Evolutionary conservation across 2,888 invertebrate species (phyloP).

Genomic region (Aplocera efformata): DNA sequence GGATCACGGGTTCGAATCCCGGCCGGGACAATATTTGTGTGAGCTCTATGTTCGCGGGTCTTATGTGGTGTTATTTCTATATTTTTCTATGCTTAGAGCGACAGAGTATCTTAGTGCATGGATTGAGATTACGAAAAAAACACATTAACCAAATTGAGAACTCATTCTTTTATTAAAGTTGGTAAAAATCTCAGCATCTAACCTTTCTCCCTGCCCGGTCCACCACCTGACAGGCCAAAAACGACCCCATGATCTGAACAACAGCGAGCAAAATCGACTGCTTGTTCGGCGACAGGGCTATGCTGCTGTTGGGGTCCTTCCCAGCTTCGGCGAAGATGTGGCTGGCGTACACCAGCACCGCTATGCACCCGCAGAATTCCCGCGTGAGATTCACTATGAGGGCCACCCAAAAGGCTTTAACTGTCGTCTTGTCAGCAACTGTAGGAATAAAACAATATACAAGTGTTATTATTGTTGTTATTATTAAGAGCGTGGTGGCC

Average conservation of each 20-base stretch:
- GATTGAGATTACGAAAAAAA: too few species aligned
- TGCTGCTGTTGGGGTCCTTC: constrained; percentile 46
- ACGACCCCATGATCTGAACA: constrained; percentile 68
- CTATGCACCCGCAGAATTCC: constrained; percentile 74
- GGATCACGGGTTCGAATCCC: too few species aligned
- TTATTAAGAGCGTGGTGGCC: too few species aligned
- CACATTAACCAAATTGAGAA: too few species aligned
- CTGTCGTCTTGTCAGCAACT: constrained; percentile 62
- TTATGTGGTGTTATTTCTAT: too few species aligned
- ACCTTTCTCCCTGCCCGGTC: constrained; percentile 70
- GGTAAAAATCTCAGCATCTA: too few species aligned
- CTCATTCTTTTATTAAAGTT: too few species aligned
- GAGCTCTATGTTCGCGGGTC: too few species aligned
- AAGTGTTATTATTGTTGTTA: too few species aligned
- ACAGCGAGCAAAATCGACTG: constrained; percentile 67
- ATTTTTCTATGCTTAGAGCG: too few species aligned
- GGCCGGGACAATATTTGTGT: too few species aligned
- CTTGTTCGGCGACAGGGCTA: constrained; percentile 63
- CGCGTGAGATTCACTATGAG: constrained; percentile 66
- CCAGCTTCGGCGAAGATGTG: constrained; percentile 67
- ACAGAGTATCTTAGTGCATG: too few species aligned
- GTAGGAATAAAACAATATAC: constrained; percentile 18
- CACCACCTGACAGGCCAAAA: constrained; percentile 69
- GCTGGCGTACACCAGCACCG: constrained; percentile 68
- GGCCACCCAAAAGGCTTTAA: constrained; percentile 72